These are phyloP conservation scores for Brachyistius frenatus DNA, from an alignment of 2,113 vertebrate genomes.

Conservation along the genomic window DNA sequence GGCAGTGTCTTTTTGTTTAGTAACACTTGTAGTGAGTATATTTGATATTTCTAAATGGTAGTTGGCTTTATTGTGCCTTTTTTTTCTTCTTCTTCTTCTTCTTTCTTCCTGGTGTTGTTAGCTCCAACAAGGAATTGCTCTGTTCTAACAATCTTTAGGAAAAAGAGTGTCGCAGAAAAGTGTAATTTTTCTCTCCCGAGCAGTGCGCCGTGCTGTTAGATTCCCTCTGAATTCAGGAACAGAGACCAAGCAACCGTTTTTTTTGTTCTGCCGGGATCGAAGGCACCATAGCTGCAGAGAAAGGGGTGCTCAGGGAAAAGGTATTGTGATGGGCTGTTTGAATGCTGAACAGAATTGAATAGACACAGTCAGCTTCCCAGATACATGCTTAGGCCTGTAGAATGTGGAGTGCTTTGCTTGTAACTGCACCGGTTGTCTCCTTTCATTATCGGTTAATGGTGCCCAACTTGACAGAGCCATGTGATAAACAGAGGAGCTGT, in stretches of 20 bases:
- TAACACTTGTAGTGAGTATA: slow-evolving; percentile 70
- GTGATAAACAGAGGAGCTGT: slow-evolving; percentile 93
- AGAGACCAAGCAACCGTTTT: slow-evolving; percentile 50
- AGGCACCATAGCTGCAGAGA: slow-evolving; percentile 51
- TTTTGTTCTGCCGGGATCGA: slow-evolving; percentile 57
- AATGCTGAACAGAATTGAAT: slow-evolving; percentile 85
- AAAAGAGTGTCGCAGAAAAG: slow-evolving; percentile 21
- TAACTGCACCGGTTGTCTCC: slow-evolving; percentile 94
- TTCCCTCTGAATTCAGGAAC: slow-evolving; percentile 50
- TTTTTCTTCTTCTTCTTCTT: neutral
- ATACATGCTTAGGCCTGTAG: slow-evolving; percentile 92
- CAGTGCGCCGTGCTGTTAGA: slow-evolving; percentile 27
- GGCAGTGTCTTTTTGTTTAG: slow-evolving; percentile 59
- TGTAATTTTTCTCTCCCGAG: slow-evolving; percentile 26
- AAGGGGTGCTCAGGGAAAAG: slow-evolving; percentile 62
- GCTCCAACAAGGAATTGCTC: slow-evolving; percentile 36
- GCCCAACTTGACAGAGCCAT: slow-evolving; percentile 94
- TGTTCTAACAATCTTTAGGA: slow-evolving; percentile 40
- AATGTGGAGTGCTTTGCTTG: slow-evolving; percentile 90
- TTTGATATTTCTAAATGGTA: slow-evolving; percentile 55
- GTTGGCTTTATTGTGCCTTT: slow-evolving; percentile 30
- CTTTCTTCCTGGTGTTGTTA: slow-evolving; percentile 26
- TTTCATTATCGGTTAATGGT: slow-evolving; percentile 98
- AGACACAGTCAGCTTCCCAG: slow-evolving; percentile 89
- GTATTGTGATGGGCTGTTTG: slow-evolving; percentile 81